Conservation (phyloP, 1,140 invertebrate genomes). For the Pissodes strobi region DNA sequence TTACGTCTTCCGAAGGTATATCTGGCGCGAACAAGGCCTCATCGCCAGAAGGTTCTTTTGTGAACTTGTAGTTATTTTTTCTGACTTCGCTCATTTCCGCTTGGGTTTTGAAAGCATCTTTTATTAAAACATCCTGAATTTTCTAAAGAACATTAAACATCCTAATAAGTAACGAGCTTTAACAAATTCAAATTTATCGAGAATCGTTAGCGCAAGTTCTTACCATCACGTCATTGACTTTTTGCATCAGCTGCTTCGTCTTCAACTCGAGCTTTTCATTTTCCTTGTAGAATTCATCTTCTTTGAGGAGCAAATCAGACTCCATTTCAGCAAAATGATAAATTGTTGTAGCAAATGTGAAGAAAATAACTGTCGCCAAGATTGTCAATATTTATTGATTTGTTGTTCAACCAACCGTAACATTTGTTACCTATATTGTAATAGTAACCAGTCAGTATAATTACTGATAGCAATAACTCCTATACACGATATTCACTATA, state of each 20-base stretch:
- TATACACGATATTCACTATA: no score
- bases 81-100: slow-evolving; percentile 10
- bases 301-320: slow-evolving; percentile 56
- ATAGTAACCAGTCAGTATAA: no score
- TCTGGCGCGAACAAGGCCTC: neutral
- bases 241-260: slow-evolving; percentile 57
- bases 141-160: slow-evolving; percentile 38
- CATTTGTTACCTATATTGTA: no score
- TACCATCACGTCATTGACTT: slow-evolving; percentile 58
- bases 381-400: no score
- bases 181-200: neutral
- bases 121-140: slow-evolving; percentile 43
- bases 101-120: slow-evolving; percentile 30
- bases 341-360: no score
- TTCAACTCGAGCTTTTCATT: slow-evolving; percentile 59
- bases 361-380: no score
- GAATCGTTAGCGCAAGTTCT: no score
- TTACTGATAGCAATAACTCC: no score
- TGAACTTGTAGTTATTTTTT: slow-evolving; percentile 18
- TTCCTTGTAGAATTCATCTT: slow-evolving; percentile 58
- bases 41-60: neutral
- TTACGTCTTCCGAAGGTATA: neutral
- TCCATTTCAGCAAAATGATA: no score
- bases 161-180: slow-evolving; percentile 3
- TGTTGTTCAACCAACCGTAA: no score